Base-by-base conservation (phyloP, 2,113 vertebrate genomes). In the Osmerus eperlanus region DNA sequence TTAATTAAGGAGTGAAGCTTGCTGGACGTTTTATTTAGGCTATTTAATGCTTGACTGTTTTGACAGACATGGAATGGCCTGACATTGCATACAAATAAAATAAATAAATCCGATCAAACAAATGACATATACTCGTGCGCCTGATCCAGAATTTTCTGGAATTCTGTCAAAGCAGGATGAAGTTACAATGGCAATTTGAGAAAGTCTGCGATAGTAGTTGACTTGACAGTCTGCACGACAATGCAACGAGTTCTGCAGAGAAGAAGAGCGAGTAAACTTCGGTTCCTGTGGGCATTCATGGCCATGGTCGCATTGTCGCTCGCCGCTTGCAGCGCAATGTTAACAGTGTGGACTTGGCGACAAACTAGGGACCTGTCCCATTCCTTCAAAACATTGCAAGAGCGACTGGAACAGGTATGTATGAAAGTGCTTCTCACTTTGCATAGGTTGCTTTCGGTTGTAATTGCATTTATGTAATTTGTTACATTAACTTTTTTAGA, bases 201-300 rank as follows among this genome's bases (percentile, higher is more conserved):
- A 77, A 67, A 82, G 71, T 87, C 73, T 82, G 83, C 81, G 60
- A 84, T 85, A 88, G 87, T 68, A 83, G 90, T 83, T 73, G 77
- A 81, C 78, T 56, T 83, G 47, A 75, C 78, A 73, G 78, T 78
- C 72, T 74, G 84, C 85, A 71, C 55, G 81, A 90, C 85, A 59
- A 93, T 93, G 92, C 90, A 91, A 84, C 88, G 89, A 78, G 84
- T 92, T 85, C 86, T 91, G 85, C 92, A 90, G 88, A 81, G 90
- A 86, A 89, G 90, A 79, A 83, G 88, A 79, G 86, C 87, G 78
- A 88, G 88, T 80, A 86, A 85, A 76, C 88, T 92, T 80, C 89
- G 90, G 75, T 84, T 90, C 75, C 84, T 88, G 75, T 93, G 91
- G 91, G 88, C 86, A 67, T 88, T 86, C 47, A 84, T 92, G 83